These are phyloP conservation scores for Heliconius nattereri DNA, from an alignment of 1,140 invertebrate genomes.

Conservation along the genomic window DNA sequence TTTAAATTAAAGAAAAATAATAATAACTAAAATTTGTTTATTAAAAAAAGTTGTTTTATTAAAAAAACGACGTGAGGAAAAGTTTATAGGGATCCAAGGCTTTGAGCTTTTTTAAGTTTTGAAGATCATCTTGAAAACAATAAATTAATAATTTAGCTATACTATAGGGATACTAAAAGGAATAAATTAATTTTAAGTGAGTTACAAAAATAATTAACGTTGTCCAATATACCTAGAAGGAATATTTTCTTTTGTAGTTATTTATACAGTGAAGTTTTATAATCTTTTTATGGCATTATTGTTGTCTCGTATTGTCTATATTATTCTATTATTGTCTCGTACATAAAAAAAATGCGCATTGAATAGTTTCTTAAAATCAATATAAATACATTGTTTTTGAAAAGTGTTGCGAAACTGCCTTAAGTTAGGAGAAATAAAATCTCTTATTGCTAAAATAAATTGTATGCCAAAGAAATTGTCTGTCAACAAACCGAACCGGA, in stretches of 20 bases:
- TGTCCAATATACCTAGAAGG: neutral
- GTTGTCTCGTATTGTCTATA: no score
- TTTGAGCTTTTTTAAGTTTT: neutral
- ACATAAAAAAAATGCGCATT: neutral
- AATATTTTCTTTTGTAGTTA: neutral
- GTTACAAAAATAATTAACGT: neutral
- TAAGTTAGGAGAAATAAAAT: neutral
- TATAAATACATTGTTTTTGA: neutral
- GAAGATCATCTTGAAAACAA: neutral
- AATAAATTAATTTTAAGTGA: no score
- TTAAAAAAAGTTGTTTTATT: no score
- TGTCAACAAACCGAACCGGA: conserved; percentile 15
- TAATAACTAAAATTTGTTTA: no score
- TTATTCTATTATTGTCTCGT: neutral
- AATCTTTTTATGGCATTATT: neutral
- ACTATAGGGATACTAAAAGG: no score
- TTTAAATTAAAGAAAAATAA: no score
- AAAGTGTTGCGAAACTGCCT: neutral
- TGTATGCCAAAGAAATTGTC: conserved; percentile 1
- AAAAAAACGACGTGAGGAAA: neutral
- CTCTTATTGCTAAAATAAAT: neutral
- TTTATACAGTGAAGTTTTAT: neutral
- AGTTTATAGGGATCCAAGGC: neutral
- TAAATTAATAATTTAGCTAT: no score
- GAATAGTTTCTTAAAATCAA: neutral